Evolutionary conservation across 2,113 vertebrate genomes (phyloP).

Genomic region (Takifugu flavidus): DNA sequence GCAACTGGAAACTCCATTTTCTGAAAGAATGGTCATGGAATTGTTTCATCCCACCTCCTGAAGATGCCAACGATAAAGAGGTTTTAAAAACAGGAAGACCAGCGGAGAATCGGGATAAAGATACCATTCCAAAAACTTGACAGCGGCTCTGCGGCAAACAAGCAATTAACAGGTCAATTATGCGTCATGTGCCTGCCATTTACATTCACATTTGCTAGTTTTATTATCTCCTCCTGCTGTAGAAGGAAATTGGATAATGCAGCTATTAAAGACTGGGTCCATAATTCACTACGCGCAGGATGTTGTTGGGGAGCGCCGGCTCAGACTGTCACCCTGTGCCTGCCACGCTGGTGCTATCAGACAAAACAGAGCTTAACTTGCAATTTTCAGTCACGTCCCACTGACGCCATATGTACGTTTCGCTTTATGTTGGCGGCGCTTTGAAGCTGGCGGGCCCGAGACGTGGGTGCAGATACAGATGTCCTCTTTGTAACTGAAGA

Average conservation of each 20-base stretch:
- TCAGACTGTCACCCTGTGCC: neutral
- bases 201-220: slow-evolving; percentile 37
- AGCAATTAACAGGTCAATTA: slow-evolving; percentile 58
- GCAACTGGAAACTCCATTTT: too few relatives aligned
- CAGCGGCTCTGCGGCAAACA: slow-evolving; percentile 43
- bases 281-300: slow-evolving; percentile 33
- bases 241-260: slow-evolving; percentile 35
- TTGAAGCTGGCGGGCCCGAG: slow-evolving; percentile 19
- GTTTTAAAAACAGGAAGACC: slow-evolving; percentile 2
- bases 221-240: slow-evolving; percentile 37
- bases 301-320: neutral
- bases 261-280: slow-evolving; percentile 13
- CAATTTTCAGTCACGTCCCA: slow-evolving; percentile 6
- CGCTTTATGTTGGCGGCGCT: slow-evolving; percentile 14
- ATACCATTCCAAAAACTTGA: neutral
- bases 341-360: slow-evolving; percentile 17
- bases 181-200: slow-evolving; percentile 32
- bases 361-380: slow-evolving; percentile 15
- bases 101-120: slow-evolving; percentile 9
- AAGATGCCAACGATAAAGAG: slow-evolving; percentile 4
- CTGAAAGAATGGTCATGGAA: too few relatives aligned
- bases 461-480: slow-evolving; percentile 47
- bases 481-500: slow-evolving; percentile 48
- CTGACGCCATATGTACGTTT: neutral
- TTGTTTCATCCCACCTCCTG: too few relatives aligned